These are phyloP conservation scores for Ctena decussata DNA, from an alignment of 2,888 invertebrate species.

Conservation along the genomic window DNA sequence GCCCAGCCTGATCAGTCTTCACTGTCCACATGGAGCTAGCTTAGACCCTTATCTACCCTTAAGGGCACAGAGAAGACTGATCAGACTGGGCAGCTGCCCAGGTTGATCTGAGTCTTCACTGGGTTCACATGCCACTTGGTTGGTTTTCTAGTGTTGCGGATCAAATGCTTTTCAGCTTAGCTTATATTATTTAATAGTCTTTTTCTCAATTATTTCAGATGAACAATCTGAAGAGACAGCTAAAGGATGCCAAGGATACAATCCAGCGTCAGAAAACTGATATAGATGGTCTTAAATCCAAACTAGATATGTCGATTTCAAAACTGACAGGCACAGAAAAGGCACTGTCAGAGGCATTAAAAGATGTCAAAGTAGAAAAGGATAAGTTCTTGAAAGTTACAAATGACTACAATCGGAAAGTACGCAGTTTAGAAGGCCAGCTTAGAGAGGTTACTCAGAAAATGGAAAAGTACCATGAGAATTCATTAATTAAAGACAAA, in stretches of 20 bases:
- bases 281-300: constrained; percentile 79
- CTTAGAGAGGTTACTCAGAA: constrained; percentile 76
- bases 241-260: constrained; percentile 81
- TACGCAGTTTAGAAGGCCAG: constrained; percentile 77
- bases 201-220: constrained; percentile 64
- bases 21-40: too few relatives aligned
- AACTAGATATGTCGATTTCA: constrained; percentile 81
- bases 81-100: too few relatives aligned
- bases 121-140: too few relatives aligned
- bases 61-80: too few relatives aligned
- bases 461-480: constrained; percentile 78
- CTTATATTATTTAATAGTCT: too few relatives aligned
- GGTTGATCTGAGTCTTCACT: too few relatives aligned
- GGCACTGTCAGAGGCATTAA: constrained; percentile 80
- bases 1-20: too few relatives aligned
- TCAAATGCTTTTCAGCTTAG: too few relatives aligned
- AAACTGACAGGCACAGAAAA: constrained; percentile 83
- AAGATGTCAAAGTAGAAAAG: constrained; percentile 81
- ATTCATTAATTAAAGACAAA: constrained; percentile 76
- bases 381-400: constrained; percentile 80
- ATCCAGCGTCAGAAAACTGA: constrained; percentile 80
- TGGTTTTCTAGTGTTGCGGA: too few relatives aligned
- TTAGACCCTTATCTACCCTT: too few relatives aligned
- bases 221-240: constrained; percentile 78
- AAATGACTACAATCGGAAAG: constrained; percentile 80